Evolutionary conservation across 2,113 vertebrate species (phyloP).

Genomic region (Callopanchax toddi): DNA sequence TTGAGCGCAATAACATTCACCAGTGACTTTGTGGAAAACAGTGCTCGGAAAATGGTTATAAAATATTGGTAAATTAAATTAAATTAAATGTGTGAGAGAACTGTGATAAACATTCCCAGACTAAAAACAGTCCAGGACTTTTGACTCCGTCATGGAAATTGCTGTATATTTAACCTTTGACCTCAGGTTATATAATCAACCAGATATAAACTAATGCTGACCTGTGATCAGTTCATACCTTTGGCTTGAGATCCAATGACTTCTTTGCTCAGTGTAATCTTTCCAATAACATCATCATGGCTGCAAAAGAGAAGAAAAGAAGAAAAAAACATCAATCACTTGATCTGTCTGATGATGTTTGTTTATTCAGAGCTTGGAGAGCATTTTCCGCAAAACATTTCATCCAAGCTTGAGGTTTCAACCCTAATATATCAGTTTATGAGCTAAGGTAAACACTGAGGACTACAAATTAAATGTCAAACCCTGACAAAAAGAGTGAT

Average conservation of each 20-base stretch:
- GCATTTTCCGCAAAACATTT: conserved; percentile 33
- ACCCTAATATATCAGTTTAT: conserved; percentile 33
- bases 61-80: conserved; percentile 9
- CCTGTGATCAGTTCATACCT: conserved; percentile 75
- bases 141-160: conserved; percentile 27
- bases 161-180: conserved; percentile 57
- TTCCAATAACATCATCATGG: conserved; percentile 90
- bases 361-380: conserved; percentile 58
- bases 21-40: background rate
- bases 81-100: conserved; percentile 19
- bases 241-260: conserved; percentile 81
- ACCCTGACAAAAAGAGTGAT: conserved; percentile 8
- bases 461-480: conserved; percentile 10
- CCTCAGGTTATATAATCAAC: conserved; percentile 17
- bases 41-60: background rate
- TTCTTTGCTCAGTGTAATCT: conserved; percentile 86
- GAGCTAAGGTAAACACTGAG: conserved; percentile 37
- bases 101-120: conserved; percentile 56
- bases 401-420: conserved; percentile 24
- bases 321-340: conserved; percentile 38
- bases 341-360: conserved; percentile 49
- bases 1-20: background rate
- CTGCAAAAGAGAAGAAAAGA: conserved; percentile 64
- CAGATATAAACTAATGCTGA: conserved; percentile 6
- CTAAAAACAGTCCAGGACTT: conserved; percentile 43